Evolutionary conservation across 2,113 vertebrate genomes (phyloP).

Genomic region (Pogona vitticeps): DNA sequence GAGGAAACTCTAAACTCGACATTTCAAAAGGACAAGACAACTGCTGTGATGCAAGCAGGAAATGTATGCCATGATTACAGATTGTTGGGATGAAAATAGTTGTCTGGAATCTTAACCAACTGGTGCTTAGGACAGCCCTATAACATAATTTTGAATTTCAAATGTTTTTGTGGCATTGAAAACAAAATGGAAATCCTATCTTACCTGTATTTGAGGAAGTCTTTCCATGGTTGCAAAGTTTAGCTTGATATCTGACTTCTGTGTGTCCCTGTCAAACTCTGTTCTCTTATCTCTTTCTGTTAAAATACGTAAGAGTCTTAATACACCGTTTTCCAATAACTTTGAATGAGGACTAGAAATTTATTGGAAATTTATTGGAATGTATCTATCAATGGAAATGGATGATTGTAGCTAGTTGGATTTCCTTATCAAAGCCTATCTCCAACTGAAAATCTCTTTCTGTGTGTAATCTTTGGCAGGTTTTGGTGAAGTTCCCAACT

Average conservation of each 20-base stretch:
- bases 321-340: background rate
- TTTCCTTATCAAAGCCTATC: too few relatives aligned
- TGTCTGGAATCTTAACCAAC: background rate
- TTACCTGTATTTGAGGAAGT: background rate
- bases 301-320: background rate
- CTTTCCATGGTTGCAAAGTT: background rate
- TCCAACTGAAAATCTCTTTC: too few relatives aligned
- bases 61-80: background rate
- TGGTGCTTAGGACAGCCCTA: too few relatives aligned
- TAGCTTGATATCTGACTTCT: background rate
- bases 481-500: too few relatives aligned
- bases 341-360: background rate
- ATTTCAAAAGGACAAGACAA: background rate
- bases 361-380: too few relatives aligned
- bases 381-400: too few relatives aligned
- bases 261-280: background rate
- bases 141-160: background rate
- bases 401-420: too few relatives aligned
- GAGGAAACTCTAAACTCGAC: conserved; percentile 4
- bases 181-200: background rate
- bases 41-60: background rate
- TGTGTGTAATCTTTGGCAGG: too few relatives aligned
- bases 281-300: background rate
- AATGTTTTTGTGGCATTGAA: background rate
- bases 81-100: background rate